Evolutionary conservation across 37 sponge, comb jelly and placozoan genomes (phyloP), one percentile per base, ranked within the genome.

Genomic region (Aplysina aerophoba): DNA sequence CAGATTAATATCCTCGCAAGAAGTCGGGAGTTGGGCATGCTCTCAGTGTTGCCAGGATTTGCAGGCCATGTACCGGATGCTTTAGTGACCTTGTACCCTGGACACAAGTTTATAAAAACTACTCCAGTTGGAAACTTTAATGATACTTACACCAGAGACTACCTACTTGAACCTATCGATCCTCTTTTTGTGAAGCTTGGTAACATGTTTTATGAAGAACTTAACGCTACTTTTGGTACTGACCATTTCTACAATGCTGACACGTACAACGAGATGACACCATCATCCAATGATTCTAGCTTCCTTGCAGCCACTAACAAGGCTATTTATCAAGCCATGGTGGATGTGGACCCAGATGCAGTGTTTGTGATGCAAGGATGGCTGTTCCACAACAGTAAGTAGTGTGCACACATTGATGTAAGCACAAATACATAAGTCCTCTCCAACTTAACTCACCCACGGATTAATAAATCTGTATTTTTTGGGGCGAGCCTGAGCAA

Each of bases 331-430:
- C 17, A 79, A 31, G 86, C 89, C 0, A 89, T 92, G 89, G 30
- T 54, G 3, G 28, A 67, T 44, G 86, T 79, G 2, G 93, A 92
- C 44, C 24, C 37, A 0, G 87, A 88, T 71, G 89, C 87, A 8
- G 68, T 89, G 28, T 92, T 80, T 50, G 41, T 92, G 11, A 92
- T 92, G 93, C 93, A 92, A 59, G 93, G 93, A 33, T 92, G 93
- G 93, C 79, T 92, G 53, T 92, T 92, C 40, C 88, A 58, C 0
- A 33, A 34, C 11, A 60, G 77, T 80, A 44, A 15, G 81, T 63
- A 4, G 40, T 27, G n/a, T n/a, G 50, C 8, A 44, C 50, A 44
- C 6, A 44, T 3, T 44, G 3, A 8, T 44, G 50, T 44, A 44
- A 11, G 8, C 8, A 11, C 50, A 44, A 11, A 8, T 8, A 44